phyloP scores from a whole-genome alignment of 2,797 vertebrate species.

The Pipistrellus kuhlii region DNA sequence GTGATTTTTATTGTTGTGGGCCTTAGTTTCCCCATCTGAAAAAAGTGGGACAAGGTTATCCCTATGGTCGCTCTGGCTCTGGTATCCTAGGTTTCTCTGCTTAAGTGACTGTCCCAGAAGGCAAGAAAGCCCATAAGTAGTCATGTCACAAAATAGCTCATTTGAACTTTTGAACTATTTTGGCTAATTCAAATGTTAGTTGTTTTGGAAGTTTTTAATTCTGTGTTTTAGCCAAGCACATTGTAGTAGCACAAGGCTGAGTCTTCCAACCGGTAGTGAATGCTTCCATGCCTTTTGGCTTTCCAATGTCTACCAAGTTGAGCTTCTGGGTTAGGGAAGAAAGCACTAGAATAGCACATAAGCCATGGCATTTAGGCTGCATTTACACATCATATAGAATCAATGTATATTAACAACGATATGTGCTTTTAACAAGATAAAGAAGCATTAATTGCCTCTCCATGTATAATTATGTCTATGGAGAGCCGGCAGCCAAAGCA shows the following conservation, averaged over 20 bases:
- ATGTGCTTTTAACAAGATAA: not conserved
- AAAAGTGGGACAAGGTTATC: not conserved
- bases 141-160: constrained; percentile 54
- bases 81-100: constrained; percentile 34
- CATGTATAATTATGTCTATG: not conserved
- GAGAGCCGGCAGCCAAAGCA: too few species aligned
- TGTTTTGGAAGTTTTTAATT: constrained; percentile 70
- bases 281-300: not conserved
- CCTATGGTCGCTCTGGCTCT: not conserved
- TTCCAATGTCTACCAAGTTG: not conserved
- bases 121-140: constrained; percentile 70
- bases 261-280: constrained; percentile 2
- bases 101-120: not conserved
- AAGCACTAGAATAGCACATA: not conserved
- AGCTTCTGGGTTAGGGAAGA: not conserved
- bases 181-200: constrained; percentile 51
- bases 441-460: not conserved
- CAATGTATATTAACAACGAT: not conserved
- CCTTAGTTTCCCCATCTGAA: constrained; percentile 26
- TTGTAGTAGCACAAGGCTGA: not conserved
- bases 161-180: constrained; percentile 71
- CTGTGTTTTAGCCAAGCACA: constrained; percentile 46
- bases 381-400: not conserved
- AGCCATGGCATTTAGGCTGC: not conserved
- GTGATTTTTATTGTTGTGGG: not conserved